phyloP scores from a whole-genome alignment of 2,113 vertebrate genomes.

The Antigone vipio region DNA sequence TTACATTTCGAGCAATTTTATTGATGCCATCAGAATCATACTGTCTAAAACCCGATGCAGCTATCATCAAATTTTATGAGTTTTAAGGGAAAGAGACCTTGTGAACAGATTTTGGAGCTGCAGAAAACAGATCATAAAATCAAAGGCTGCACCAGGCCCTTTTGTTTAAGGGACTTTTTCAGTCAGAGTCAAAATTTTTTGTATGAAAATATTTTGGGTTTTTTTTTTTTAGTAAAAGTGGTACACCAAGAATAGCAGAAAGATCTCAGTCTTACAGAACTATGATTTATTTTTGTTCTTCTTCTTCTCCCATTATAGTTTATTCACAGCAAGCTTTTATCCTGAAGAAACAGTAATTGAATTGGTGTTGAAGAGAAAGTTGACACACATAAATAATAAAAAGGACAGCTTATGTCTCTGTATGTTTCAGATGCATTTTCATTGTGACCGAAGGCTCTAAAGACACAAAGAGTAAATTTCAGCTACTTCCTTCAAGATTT shows the following conservation, averaged over 20 bases:
- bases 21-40: not conserved
- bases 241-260: not conserved
- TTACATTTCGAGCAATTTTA: not conserved
- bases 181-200: not conserved
- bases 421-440: constrained; percentile 45
- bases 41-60: not conserved
- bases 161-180: not conserved
- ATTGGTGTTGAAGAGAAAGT: constrained; percentile 50
- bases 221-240: not conserved
- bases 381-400: constrained; percentile 39
- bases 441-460: constrained; percentile 28
- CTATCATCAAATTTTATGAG: not conserved
- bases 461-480: constrained; percentile 48
- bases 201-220: not conserved
- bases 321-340: constrained; percentile 49
- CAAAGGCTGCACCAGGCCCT: not conserved
- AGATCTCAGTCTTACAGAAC: not conserved
- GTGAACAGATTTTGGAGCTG: not conserved
- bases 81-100: not conserved
- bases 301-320: constrained; percentile 19
- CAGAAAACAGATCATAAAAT: not conserved
- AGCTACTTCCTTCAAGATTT: constrained; percentile 30
- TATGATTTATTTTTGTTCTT: constrained; percentile 10
- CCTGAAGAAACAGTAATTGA: constrained; percentile 50
- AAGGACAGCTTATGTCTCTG: not conserved